Evolutionary conservation across 2,113 vertebrate genomes (phyloP), one percentile per base, ranked within the genome.

Genomic region (Corythoichthys haematopterus): DNA sequence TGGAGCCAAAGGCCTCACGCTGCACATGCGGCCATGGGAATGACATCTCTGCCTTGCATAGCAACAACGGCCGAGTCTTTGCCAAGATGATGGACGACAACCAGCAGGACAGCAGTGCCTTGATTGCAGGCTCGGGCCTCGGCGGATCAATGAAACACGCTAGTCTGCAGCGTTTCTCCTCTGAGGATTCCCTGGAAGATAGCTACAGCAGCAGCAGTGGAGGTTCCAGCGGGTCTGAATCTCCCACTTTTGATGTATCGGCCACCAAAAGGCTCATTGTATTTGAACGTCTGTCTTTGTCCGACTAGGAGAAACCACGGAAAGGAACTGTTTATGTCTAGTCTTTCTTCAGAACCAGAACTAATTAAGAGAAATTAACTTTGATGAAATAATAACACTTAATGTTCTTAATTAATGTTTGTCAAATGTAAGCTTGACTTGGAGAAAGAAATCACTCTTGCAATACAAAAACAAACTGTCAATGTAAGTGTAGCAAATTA

Each of bases 161-260:
- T 2, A 66, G 50, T 16, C 76, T 91, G 64, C 92, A 94, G 74
- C 90, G 94, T 2, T 94, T 92, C 79, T 91, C 95, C 13, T 96
- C 94, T 0, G 90, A 94, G 59, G 94, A 94, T 76, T 96, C 94
- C 3, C 88, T 96, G 15, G 95, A 96, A 1, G 95, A 95, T 33
- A 93, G 93, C 71, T 94, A 94, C 75, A 93, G 92, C 88, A 94
- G 93, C 84, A 93, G 92, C 88, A 93, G 93, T 33, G 90, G 91
- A 66, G 93, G 93, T 55, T 85, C 93, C 65, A 95, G 95, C 15
- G 93, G 94, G 6, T 92, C 90, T 0, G 93, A 96, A 63, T 96
- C 95, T 0, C 94, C 94, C 0, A 93, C 92, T 0, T 95, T 96
- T 0, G 94, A 96, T 20, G 80, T 64, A 0, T 76, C 87, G 0